phyloP scores from a whole-genome alignment of 2,888 invertebrate species.

The Antitype chi region DNA sequence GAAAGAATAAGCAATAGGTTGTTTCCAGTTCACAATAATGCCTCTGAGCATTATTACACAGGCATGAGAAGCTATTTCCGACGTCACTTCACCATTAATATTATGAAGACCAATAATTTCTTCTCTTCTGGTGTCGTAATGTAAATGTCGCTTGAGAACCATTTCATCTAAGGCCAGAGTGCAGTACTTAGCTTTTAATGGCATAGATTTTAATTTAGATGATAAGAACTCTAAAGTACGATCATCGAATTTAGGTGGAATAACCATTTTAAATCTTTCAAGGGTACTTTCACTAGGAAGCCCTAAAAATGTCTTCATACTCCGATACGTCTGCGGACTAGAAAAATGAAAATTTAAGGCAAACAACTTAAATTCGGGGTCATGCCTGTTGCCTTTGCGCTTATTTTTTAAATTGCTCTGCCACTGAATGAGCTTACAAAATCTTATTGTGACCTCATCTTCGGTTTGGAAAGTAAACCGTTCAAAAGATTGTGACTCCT shows the following conservation, averaged over 20 bases:
- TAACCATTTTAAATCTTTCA: constrained; percentile 27
- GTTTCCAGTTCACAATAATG: constrained; percentile 63
- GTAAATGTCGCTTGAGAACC: constrained; percentile 62
- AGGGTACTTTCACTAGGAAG: constrained; percentile 61
- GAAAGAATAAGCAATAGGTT: constrained; percentile 63
- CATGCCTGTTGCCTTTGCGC: constrained; percentile 6
- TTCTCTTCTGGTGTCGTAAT: constrained; percentile 55
- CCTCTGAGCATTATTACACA: constrained; percentile 61
- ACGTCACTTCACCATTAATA: constrained; percentile 61
- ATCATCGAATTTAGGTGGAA: constrained; percentile 58
- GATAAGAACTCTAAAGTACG: constrained; percentile 25
- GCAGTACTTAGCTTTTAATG: constrained; percentile 55
- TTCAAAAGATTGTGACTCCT: constrained; percentile 26
- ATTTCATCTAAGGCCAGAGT: constrained; percentile 65
- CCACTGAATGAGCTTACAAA: constrained; percentile 36
- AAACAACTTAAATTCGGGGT: constrained; percentile 37
- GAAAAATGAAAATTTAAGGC: constrained; percentile 63
- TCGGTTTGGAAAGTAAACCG: constrained; percentile 21
- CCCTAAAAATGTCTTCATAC: constrained; percentile 60
- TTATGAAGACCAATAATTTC: constrained; percentile 65
- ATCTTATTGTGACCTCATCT: constrained; percentile 36
- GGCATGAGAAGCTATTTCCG: constrained; percentile 35
- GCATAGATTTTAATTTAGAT: constrained; percentile 39
- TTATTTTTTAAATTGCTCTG: constrained; percentile 28
- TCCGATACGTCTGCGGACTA: constrained; percentile 63